Evolutionary conservation across 2,888 invertebrate species (phyloP).

Genomic region (Nipponacmea schrenckii): DNA sequence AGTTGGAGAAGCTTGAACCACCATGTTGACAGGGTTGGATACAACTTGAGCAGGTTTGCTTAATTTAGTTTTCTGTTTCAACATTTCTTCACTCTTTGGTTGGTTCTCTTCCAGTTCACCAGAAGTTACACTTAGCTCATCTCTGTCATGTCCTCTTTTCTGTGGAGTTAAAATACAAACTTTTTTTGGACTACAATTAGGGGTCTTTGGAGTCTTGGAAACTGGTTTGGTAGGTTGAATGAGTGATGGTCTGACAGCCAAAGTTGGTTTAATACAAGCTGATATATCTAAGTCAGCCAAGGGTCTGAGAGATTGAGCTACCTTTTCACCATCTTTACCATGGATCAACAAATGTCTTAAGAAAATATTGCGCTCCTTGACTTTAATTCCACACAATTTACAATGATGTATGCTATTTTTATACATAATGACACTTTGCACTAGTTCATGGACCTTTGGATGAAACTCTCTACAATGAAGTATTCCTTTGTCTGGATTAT

Average conservation of each 20-base stretch:
- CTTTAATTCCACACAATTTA: not conserved
- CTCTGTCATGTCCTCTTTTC: not conserved
- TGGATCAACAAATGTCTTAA: not conserved
- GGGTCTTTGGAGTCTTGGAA: not conserved
- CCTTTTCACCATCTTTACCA: not conserved
- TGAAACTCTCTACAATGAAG: not conserved
- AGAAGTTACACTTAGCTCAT: not conserved
- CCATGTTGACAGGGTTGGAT: not conserved
- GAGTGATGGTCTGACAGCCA: too few species aligned
- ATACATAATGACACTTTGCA: not conserved
- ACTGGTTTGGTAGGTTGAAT: not conserved
- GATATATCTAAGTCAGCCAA: not conserved
- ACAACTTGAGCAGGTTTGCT: not conserved
- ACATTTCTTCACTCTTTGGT: not conserved
- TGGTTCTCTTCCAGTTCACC: not conserved
- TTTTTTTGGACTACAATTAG: not conserved
- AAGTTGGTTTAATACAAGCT: not conserved
- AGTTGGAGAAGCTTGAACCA: not conserved
- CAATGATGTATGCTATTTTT: not conserved
- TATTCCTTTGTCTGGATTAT: not conserved
- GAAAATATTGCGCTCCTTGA: not conserved
- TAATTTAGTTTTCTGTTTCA: too few species aligned
- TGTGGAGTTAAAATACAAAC: not conserved
- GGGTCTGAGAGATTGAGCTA: not conserved
- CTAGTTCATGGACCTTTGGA: not conserved